Base-by-base conservation (phyloP, 2,113 vertebrate species). In the human region DNA sequence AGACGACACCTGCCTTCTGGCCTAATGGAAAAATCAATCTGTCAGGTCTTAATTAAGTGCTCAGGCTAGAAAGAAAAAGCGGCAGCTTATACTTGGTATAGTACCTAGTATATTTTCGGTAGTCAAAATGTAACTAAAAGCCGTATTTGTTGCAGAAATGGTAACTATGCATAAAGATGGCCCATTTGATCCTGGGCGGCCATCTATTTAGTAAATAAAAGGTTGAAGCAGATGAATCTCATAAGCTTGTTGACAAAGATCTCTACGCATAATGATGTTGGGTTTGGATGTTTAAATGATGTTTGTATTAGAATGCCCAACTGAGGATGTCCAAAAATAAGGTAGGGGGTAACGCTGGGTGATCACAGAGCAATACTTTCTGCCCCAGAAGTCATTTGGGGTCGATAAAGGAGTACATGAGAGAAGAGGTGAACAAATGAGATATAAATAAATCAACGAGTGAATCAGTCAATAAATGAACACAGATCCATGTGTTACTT, bases 21-120 rank as follows among this genome's bases (percentile, higher is more conserved):
- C 50, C 96, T 95, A 95, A 97, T 86, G 76, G 93, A 94, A 97
- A 97, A 96, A 96, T 81, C 87, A 96, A 95, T 96, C 90, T 95
- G 90, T 83, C 89, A 84, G 92, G 89, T 97, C 92, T 93, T 97
- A 97, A 98, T 95, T 94, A 91, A 95, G 95, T 84, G 82, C 64
- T 95, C 78, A 76, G 70, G 68, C 87, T 72, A 88, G 86, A 92
- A 93, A 86, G 89, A 80, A 94, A 95, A 90, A 87, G 82, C 6
- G 0, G 52, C n/a, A 22, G 32, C 57, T 79, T 66, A 32, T 10
- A n/a, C 68, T 94, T 90, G 48, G 81, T 78, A 10, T 13, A 59
- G 68, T 30, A 89, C 55, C 52, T 66, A 40, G 45, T 7, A 12
- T 43, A 78, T 80, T 83, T 78, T 6, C 38, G 12, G 45, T 30